Evolutionary conservation across 2,113 vertebrate genomes (phyloP).

Genomic region (Eubucco bourcierii): DNA sequence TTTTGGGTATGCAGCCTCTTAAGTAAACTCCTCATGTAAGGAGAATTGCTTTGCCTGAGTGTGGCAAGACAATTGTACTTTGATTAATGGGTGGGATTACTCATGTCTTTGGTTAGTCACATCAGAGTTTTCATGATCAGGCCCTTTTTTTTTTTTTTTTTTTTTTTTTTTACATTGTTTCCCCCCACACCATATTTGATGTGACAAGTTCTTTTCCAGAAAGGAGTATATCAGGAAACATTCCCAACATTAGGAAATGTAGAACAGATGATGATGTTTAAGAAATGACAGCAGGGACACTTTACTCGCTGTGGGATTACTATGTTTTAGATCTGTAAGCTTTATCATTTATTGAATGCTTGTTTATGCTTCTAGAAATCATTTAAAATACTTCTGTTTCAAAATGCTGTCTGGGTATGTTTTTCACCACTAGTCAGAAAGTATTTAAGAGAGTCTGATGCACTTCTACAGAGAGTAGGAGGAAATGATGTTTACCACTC

Average conservation of each 20-base stretch:
- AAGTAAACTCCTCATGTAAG: background rate
- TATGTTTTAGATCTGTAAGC: background rate
- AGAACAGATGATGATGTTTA: conserved; percentile 14
- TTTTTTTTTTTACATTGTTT: background rate
- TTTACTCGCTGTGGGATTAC: background rate
- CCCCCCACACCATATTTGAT: background rate
- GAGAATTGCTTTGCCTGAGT: background rate
- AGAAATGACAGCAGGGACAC: background rate
- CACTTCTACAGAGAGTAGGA: conserved; percentile 31
- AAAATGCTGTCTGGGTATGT: background rate
- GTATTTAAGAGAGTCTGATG: background rate
- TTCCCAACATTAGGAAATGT: background rate
- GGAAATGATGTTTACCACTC: conserved; percentile 34
- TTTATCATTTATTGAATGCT: conserved; percentile 6
- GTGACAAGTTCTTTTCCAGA: background rate
- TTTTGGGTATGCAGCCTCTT: background rate
- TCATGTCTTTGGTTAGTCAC: background rate
- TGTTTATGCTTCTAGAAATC: conserved; percentile 7
- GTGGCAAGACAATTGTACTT: background rate
- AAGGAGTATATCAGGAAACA: background rate
- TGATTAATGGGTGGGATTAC: background rate
- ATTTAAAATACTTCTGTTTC: background rate
- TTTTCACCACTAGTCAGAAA: background rate
- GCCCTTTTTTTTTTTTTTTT: background rate
- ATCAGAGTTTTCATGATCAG: conserved; percentile 18